Base-by-base conservation (phyloP, 2,113 vertebrate species). In the Syngnathus scovelli region DNA sequence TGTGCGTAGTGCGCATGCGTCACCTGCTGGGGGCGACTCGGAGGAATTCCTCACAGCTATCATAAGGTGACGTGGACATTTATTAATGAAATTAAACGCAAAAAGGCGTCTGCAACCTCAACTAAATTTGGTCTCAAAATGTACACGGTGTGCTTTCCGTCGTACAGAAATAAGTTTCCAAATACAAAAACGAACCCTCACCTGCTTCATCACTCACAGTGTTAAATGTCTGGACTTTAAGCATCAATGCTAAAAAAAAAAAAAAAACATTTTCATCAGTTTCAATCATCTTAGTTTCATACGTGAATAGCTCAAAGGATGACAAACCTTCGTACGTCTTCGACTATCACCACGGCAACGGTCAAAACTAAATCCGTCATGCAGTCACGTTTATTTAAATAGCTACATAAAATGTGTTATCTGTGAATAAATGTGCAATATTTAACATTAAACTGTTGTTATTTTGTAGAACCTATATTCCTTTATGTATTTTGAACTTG, bases 1-100 rank as follows among this genome's bases (percentile, higher is more conserved):
- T 0, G 2, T 66, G 16, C 27, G 3, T 3, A 33, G 27, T 74
- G 80, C 84, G 83, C 81, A 85, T 87, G 87, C 86, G 87, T 8
- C 41, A 44, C 61, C 41, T 23, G 60, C 37, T n/a, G 5, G 37
- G 10, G 10, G 19, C 6, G 49, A 52, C 19, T 16, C 16, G 21
- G 10, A 21, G 19, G 21, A 52, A 21, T 52, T 52, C 19, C 49
- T 21, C 18, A 2, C 48, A 49, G 48, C 7, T 49, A 18, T 6
- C 48, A 46, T 4, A 46, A 15, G 12, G 43, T 13, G 48, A 49
- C 48, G 19, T 19, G 7, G 49, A 8, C 2, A 19, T n/a, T 51
- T 51, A n/a, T 51, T 33, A 9, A 51, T 9, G 49, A 2, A 19
- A 51, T 52, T 52, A 8, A 4, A n/a, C 49, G 8, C 19, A 52